A percentile compares a stretch with the other conserved stretches of the same genome.
Evolutionary conservation across 2,888 invertebrate genomes (phyloP).

Genomic region (Mythimna lalbum): DNA sequence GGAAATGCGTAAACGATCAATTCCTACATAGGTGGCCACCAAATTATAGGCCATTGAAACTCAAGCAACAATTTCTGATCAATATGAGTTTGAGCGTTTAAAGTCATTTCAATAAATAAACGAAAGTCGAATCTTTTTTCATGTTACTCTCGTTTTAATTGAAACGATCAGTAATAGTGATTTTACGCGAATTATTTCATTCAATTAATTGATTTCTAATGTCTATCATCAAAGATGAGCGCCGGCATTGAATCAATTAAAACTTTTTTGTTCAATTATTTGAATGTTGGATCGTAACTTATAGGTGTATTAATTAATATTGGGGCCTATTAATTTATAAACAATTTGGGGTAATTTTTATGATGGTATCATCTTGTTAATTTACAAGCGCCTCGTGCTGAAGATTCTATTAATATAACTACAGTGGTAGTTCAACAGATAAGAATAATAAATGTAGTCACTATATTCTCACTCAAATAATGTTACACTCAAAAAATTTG

Average conservation of each 20-base stretch:
- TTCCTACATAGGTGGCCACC: constrained; percentile 18
- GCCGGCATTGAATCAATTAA: constrained; percentile 58
- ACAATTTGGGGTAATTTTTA: constrained; percentile 48
- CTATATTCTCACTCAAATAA: neutral
- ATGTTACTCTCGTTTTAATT: constrained; percentile 55
- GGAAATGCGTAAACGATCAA: neutral
- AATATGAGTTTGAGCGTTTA: constrained; percentile 27
- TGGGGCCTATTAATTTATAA: constrained; percentile 47
- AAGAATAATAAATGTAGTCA: neutral
- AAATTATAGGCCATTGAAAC: neutral
- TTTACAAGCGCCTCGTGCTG: neutral
- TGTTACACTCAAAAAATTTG: neutral
- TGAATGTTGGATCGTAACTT: constrained; percentile 47
- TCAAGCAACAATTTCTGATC: constrained; percentile 20
- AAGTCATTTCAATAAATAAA: constrained; percentile 25
- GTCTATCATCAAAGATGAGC: constrained; percentile 56
- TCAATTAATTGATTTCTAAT: constrained; percentile 56
- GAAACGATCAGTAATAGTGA: constrained; percentile 53
- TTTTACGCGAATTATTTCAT: constrained; percentile 62
- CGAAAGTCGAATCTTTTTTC: constrained; percentile 40
- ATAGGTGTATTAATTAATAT: constrained; percentile 50
- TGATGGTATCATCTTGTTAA: constrained; percentile 10
- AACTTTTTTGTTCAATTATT: constrained; percentile 58
- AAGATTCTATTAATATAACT: neutral
- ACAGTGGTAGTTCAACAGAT: neutral